Percentiles rank a stretch among this genome's conserved stretches.
phyloP scores from a whole-genome alignment of 2,113 vertebrate genomes.

The Grus americana region DNA sequence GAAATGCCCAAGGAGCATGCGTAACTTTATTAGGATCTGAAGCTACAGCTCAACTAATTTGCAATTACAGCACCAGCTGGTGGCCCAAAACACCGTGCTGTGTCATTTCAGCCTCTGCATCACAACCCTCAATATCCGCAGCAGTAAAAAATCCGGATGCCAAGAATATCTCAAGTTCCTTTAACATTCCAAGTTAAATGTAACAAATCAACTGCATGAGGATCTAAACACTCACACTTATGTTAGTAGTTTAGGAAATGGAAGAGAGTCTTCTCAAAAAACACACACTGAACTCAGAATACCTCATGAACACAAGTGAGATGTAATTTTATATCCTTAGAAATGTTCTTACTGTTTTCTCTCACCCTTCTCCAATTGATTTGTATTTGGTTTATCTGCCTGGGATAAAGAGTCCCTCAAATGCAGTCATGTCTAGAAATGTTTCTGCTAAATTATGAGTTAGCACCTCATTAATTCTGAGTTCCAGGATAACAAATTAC shows the following conservation, averaged over 20 bases:
- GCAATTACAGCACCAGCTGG: conserved; percentile 35
- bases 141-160: background rate
- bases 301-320: background rate
- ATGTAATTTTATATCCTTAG: background rate
- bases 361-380: background rate
- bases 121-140: background rate
- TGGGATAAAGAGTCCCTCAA: background rate
- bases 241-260: background rate
- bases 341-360: background rate
- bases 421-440: background rate
- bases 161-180: background rate
- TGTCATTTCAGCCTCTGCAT: background rate
- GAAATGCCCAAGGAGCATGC: background rate
- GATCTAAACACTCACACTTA: background rate
- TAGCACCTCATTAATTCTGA: background rate
- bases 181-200: background rate
- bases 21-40: conserved; percentile 1
- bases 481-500: background rate
- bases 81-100: background rate
- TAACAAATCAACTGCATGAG: background rate
- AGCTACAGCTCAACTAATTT: conserved; percentile 9
- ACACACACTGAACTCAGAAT: background rate
- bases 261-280: background rate
- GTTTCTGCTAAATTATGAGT: background rate
- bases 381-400: background rate